Conservation (phyloP, 2,888 invertebrate species). For the Eudasyphora cyanicolor region DNA sequence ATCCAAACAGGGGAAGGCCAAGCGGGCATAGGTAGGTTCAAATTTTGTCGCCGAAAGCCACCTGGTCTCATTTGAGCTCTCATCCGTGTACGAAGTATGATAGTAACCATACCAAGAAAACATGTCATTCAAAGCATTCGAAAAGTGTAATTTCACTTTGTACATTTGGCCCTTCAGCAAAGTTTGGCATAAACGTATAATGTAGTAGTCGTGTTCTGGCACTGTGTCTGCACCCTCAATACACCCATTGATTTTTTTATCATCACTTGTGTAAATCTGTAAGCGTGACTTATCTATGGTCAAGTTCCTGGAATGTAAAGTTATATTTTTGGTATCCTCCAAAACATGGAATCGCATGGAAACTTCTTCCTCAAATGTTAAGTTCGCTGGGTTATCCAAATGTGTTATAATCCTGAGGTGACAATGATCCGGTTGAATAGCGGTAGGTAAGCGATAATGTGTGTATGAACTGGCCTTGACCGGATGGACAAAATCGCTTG, state of each 20-base stretch:
- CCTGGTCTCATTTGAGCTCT: constrained; percentile 80
- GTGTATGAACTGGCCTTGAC: neutral
- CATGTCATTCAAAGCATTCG: constrained; percentile 83
- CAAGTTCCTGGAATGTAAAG: constrained; percentile 84
- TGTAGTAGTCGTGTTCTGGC: constrained; percentile 84
- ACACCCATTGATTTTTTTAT: neutral
- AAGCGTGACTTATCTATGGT: constrained; percentile 80
- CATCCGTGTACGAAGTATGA: constrained; percentile 84
- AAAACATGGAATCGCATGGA: constrained; percentile 75
- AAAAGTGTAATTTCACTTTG: constrained; percentile 83
- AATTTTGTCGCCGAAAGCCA: constrained; percentile 88
- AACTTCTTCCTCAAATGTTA: constrained; percentile 78
- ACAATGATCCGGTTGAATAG: constrained; percentile 79
- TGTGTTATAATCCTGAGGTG: constrained; percentile 79
- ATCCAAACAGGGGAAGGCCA: constrained; percentile 95
- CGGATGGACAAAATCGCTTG: too few species aligned
- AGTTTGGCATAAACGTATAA: constrained; percentile 81
- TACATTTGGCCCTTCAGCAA: constrained; percentile 81
- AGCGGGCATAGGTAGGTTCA: constrained; percentile 87
- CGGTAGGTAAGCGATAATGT: constrained; percentile 77
- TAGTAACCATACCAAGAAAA: constrained; percentile 88
- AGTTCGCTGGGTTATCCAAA: constrained; percentile 75
- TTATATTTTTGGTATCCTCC: too few species aligned
- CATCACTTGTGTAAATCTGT: constrained; percentile 48
- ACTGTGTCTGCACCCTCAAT: constrained; percentile 71